Evolutionary conservation across 2,113 vertebrate species (phyloP).

Genomic region (Rhodinocichla rosea): DNA sequence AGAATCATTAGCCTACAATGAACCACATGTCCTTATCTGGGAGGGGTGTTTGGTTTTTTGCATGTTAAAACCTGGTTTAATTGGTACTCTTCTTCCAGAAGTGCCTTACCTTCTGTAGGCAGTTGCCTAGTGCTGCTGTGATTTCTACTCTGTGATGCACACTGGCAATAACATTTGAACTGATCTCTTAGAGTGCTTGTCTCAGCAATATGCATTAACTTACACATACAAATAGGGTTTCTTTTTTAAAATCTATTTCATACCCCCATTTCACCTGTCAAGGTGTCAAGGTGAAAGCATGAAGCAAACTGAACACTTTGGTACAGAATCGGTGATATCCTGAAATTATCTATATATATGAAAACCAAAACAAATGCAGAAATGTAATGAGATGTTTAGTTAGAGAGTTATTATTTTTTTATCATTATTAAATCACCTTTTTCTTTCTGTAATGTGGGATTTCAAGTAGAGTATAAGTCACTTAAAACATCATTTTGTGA

Average conservation of each 20-base stretch:
- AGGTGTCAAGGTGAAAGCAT: not conserved
- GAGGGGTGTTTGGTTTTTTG: not conserved
- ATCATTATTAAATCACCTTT: not conserved
- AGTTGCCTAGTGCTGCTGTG: not conserved
- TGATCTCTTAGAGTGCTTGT: not conserved
- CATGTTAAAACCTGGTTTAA: not conserved
- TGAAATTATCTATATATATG: not conserved
- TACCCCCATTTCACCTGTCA: not conserved
- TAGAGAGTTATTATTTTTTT: not conserved
- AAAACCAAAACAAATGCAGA: not conserved
- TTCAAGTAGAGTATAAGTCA: not conserved
- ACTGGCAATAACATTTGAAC: not conserved
- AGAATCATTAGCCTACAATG: not conserved
- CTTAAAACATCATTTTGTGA: not conserved
- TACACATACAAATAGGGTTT: not conserved
- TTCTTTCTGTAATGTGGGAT: not conserved
- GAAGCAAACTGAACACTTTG: not conserved
- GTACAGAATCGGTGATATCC: not conserved
- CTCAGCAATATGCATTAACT: not conserved
- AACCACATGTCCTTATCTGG: not conserved
- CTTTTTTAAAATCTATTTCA: not conserved
- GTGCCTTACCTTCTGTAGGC: not conserved
- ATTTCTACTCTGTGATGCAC: not conserved
- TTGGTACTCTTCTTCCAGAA: not conserved
- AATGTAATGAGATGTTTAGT: not conserved